A percentile compares a stretch with the other conserved stretches of the same genome.
Evolutionary conservation across 1,140 invertebrate species (phyloP).

Genomic region (Acromyrmex echinatior): DNA sequence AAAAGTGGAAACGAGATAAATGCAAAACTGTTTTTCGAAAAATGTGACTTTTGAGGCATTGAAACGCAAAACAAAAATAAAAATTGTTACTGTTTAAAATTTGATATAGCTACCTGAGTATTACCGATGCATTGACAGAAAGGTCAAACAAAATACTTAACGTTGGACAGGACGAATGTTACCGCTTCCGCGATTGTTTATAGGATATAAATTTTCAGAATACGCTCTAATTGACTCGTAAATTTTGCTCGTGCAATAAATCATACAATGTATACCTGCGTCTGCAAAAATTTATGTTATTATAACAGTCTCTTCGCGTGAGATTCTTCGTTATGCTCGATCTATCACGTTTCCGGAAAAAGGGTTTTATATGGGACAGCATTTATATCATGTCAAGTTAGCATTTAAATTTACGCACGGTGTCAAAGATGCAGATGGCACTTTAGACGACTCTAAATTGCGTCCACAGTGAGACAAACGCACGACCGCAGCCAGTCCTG

Average conservation of each 20-base stretch:
- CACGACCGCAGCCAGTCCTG: constrained; percentile 62
- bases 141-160: not conserved
- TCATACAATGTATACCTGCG: constrained; percentile 12
- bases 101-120: no score
- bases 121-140: no score
- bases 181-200: not conserved
- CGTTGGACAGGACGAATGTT: not conserved
- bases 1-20: no score
- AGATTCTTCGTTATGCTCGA: not conserved
- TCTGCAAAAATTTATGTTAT: constrained; percentile 20
- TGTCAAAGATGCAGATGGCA: constrained; percentile 60
- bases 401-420: constrained; percentile 22
- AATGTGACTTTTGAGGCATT: no score
- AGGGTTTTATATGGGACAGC: not conserved
- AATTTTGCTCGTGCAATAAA: constrained; percentile 36
- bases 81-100: no score
- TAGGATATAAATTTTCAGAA: constrained; percentile 40
- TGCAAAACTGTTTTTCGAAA: no score
- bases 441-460: constrained; percentile 68
- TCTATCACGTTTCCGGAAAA: constrained; percentile 20
- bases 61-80: no score
- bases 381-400: constrained; percentile 17
- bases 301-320: constrained; percentile 21
- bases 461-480: constrained; percentile 70
- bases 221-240: constrained; percentile 55